phyloP scores from a whole-genome alignment of 2,797 vertebrate genomes.

The Cossypha heuglini region DNA sequence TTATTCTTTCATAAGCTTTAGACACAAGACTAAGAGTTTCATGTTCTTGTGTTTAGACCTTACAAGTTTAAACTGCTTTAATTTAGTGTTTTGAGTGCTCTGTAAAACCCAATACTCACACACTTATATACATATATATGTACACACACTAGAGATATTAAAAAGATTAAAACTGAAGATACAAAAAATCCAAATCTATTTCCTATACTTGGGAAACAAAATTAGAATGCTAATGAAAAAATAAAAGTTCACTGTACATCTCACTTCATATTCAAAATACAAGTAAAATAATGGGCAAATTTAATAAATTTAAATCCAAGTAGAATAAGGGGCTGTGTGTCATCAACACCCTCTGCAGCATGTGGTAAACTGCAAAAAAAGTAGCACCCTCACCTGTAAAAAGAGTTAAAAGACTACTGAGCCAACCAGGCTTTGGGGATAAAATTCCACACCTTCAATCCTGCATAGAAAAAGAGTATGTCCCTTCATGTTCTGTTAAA shows the following conservation, averaged over 20 bases:
- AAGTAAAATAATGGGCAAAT: background rate
- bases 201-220: background rate
- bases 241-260: background rate
- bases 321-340: background rate
- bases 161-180: background rate
- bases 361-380: background rate
- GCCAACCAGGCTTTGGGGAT: background rate
- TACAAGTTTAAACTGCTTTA: background rate
- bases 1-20: background rate
- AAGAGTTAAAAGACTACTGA: background rate
- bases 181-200: background rate
- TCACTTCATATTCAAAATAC: background rate
- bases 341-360: background rate
- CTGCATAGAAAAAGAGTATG: background rate
- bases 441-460: background rate
- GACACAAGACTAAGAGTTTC: background rate
- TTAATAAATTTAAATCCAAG: background rate
- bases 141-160: background rate
- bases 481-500: background rate
- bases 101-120: background rate
- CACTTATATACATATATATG: fast-evolving
- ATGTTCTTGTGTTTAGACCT: background rate
- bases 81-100: background rate
- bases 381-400: background rate
- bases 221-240: background rate